A percentile compares a stretch with the other conserved stretches of the same genome.
Evolutionary conservation across 2,888 invertebrate genomes (phyloP).

Genomic region (Onchidella celtica): DNA sequence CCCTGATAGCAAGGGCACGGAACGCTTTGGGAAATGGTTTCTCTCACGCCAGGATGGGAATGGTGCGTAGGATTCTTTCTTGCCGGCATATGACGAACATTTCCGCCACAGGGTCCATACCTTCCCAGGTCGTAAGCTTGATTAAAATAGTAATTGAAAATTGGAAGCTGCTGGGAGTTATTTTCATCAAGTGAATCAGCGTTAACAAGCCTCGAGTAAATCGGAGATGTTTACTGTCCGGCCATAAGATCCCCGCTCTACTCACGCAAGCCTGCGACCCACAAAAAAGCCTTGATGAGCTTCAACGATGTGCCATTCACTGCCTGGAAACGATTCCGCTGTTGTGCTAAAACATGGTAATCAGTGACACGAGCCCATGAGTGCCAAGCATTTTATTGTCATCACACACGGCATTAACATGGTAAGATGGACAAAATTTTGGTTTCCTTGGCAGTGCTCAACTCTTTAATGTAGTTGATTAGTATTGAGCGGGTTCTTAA

Average conservation of each 20-base stretch:
- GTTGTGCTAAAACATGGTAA: no score
- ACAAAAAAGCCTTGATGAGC: conserved; percentile 4
- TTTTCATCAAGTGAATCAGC: conserved; percentile 36
- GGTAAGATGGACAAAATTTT: no score
- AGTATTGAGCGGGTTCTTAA: no score
- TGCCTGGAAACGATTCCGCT: background rate
- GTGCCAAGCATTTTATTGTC: no score
- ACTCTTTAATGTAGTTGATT: no score
- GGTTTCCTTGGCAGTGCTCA: no score
- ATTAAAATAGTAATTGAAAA: conserved; percentile 46
- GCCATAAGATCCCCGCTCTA: background rate
- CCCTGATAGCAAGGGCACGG: background rate
- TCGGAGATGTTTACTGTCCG: conserved; percentile 2
- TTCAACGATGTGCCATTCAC: background rate
- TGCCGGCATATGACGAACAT: conserved; percentile 37
- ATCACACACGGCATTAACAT: no score
- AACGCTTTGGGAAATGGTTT: conserved; percentile 22
- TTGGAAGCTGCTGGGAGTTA: conserved; percentile 35
- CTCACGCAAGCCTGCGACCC: background rate
- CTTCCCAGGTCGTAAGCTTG: conserved; percentile 33
- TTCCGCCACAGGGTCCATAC: conserved; percentile 35
- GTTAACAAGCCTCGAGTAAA: conserved; percentile 28
- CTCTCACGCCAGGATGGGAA: conserved; percentile 25
- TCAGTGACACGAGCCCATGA: no score
- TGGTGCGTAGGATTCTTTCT: conserved; percentile 10